phyloP scores from a whole-genome alignment of 2,888 invertebrate genomes.

The Noctua fimbriata region DNA sequence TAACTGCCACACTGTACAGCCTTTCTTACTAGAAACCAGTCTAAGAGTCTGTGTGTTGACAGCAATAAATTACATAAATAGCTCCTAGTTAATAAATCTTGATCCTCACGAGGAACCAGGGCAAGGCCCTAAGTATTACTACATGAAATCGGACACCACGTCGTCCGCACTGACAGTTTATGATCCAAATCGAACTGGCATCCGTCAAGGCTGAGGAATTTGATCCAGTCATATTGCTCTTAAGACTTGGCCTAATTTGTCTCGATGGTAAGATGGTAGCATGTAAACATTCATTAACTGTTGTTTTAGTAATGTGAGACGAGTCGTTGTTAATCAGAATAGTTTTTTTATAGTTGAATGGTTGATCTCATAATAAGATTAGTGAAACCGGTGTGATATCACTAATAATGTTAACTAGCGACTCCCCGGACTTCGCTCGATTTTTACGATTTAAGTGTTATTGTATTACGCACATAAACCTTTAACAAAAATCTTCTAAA shows the following conservation, averaged over 20 bases:
- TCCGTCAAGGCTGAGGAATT: constrained; percentile 70
- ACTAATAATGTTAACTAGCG: neutral
- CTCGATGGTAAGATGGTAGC: constrained; percentile 26
- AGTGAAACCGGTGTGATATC: neutral
- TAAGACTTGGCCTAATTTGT: constrained; percentile 65
- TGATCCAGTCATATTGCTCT: constrained; percentile 60
- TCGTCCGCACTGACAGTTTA: constrained; percentile 48
- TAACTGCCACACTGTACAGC: neutral
- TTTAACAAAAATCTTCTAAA: too few relatives aligned
- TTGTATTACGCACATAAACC: too few relatives aligned
- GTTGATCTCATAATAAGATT: neutral
- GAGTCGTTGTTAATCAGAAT: constrained; percentile 14
- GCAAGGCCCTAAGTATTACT: constrained; percentile 22
- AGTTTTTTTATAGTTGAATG: neutral
- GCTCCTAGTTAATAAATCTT: neutral
- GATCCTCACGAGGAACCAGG: constrained; percentile 9
- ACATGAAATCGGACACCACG: constrained; percentile 58
- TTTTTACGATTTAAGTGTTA: neutral
- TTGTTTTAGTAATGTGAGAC: constrained; percentile 45
- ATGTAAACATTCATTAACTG: constrained; percentile 38
- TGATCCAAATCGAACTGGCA: constrained; percentile 60
- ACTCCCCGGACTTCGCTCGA: too few relatives aligned
- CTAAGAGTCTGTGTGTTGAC: neutral
- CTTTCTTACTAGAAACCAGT: neutral
- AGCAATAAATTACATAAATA: neutral